Base-by-base conservation (phyloP, 2,113 vertebrate species). In the Thunnus maccoyii region DNA sequence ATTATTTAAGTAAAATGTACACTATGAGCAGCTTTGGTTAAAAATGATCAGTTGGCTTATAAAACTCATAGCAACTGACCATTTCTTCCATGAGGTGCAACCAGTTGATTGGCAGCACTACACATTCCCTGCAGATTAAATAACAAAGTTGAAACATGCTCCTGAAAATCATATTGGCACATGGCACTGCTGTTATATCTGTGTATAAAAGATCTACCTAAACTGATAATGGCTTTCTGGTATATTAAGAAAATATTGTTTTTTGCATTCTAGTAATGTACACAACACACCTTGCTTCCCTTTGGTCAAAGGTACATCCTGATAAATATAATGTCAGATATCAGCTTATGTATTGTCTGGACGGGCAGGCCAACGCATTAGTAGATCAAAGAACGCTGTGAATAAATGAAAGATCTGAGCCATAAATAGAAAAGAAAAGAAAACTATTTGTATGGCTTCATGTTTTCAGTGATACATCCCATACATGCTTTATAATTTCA, bases 221-320 rank as follows among this genome's bases (percentile, higher is more conserved):
- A 20, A 3, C 41, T 3, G 13, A 36, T 55, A 3, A 8, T 18
- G 8, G 22, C 4, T 54, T 67, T n/a, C 3, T 67, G 16, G 41
- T 58, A 25, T n/a, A 20, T 64, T 3, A 18, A 13, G 41, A 41
- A 41, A 7, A 41, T 10, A 5, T 18, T 30, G 25, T 22, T 14
- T 36, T 78, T 50, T 71, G 64, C 48, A 32, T 52, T 71, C 36
- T n/a, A 63, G 41, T 17, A 55, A 4, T 54, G 30, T 30, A n/a
- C 15, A 41, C 15, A 41, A 41, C 6, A 41, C 7, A 9, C 36
- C 9, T 6, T 41, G 36, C 9, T 41, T 41, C 36, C 36, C 6
- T 9, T 41, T 41, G 36, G 36, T 41, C 36, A 41, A 6, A 41
- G 36, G 7, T 41, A 36, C 3, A 36, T 36, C 8, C 36, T 41